Percentiles rank a stretch among this genome's conserved stretches.
Conservation (phyloP, 2,113 vertebrate species). For the Callospermophilus lateralis region DNA sequence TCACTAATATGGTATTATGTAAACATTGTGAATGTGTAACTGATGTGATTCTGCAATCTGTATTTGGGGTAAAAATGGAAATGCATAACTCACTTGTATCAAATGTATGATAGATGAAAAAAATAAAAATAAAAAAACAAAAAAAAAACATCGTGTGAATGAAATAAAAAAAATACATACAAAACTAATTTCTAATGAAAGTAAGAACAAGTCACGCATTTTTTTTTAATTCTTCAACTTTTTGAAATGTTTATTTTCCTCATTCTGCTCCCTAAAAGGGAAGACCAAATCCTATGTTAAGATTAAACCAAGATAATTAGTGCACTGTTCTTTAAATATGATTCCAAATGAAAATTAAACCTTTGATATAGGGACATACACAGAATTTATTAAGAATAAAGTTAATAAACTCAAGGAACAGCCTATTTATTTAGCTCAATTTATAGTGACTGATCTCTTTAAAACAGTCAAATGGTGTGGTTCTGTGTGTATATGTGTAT, state of each 20-base stretch:
- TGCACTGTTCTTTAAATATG: constrained; percentile 69
- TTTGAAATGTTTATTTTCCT: constrained; percentile 72
- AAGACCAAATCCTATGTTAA: constrained; percentile 59
- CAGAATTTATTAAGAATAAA: neutral
- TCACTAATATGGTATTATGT: too few relatives aligned
- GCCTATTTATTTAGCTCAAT: neutral
- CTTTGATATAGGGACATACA: neutral
- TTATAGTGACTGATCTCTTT: neutral
- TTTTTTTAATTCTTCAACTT: neutral
- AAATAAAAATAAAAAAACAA: too few relatives aligned
- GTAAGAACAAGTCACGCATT: constrained; percentile 45
- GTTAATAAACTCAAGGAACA: neutral
- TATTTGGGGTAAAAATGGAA: too few relatives aligned
- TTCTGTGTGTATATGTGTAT: neutral
- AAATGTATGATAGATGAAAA: too few relatives aligned
- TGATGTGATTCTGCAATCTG: too few relatives aligned
- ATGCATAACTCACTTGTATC: too few relatives aligned
- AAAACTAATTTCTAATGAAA: constrained; percentile 81
- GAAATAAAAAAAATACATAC: constrained; percentile 64
- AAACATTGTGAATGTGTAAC: too few relatives aligned
- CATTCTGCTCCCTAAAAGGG: constrained; percentile 78
- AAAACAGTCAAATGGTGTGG: neutral
- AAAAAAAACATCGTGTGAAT: too few relatives aligned
- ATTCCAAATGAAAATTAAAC: constrained; percentile 51
- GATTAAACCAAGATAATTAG: constrained; percentile 78